Conservation (phyloP, 2,797 vertebrate species). For the Malurus splendens region DNA sequence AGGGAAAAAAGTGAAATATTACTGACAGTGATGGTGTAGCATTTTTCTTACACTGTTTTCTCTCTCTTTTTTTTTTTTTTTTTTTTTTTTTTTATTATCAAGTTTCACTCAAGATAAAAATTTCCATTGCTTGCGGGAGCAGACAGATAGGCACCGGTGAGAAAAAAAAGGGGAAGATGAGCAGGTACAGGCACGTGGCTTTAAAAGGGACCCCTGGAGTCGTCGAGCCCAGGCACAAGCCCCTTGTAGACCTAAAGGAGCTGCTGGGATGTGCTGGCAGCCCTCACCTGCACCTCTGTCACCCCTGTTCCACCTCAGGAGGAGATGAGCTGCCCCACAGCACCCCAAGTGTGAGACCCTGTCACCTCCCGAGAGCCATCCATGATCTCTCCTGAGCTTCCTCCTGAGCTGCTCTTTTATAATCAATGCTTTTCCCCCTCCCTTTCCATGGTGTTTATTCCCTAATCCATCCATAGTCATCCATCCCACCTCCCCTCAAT, state of each 20-base stretch:
- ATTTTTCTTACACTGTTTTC: not conserved
- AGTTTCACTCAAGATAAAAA: constrained; percentile 4
- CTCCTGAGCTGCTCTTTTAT: not conserved
- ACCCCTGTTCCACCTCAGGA: fast-evolving
- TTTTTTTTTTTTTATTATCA: not conserved
- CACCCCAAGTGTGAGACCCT: not conserved
- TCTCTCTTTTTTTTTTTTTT: not conserved
- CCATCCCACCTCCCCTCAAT: not conserved
- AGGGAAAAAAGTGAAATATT: not conserved
- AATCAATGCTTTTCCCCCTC: not conserved
- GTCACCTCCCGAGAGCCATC: not conserved
- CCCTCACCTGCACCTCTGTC: not conserved
- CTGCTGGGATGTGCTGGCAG: not conserved
- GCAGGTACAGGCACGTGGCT: not conserved
- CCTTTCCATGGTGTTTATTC: not conserved
- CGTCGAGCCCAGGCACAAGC: not conserved
- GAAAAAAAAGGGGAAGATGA: not conserved
- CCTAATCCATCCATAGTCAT: not conserved
- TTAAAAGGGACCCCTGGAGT: not conserved
- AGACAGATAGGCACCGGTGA: not conserved
- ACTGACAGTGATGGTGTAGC: not conserved
- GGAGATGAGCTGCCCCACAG: not conserved
- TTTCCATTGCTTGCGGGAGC: not conserved
- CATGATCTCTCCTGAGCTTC: not conserved
- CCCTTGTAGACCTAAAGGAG: not conserved